Evolutionary conservation across 2,113 vertebrate genomes (phyloP), one percentile per base, ranked within the genome.

Genomic region (Caracal caracal): DNA sequence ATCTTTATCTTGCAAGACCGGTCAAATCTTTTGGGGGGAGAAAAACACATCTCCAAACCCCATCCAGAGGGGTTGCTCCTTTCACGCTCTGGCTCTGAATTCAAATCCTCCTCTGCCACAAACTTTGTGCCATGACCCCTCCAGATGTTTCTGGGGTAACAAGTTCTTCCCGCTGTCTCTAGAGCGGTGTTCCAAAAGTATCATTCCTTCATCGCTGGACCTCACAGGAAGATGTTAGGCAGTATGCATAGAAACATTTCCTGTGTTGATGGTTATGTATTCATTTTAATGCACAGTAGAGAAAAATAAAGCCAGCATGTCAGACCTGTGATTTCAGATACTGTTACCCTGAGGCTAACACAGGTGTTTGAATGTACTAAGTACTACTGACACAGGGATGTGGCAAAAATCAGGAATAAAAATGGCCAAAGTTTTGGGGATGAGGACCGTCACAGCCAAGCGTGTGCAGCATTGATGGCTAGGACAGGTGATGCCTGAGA

Each of bases 201-300:
- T 33, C 43, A 9, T 3, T 24, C 12, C 16, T 53, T 51, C 12
- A 2, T 30, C 2, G 1, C 33, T 0, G 2, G 30, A 13, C 10
- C 24, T 89, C 59, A 35, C 40, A 16, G 22, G 47, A 17, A 6
- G 6, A 13, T 3, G 1, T 30, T 33, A 33, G 16, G 37, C 30
- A 15, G 22, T 24, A 24, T 4, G 10, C 19, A 35, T 79, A 76
- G 53, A 88, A 47, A 56, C 26, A 26, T 24, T 70, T 70, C 53
- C 66, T 7, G 37, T 0, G 0, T 56, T 30, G 49, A n/a, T 16
- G 37, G 22, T 56, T 83, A 40, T 9, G 15, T 1, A 4, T 30
- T 66, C 63, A 68, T 84, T 96, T 84, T 80, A 59, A 79, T 24
- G 10, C 19, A 8, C 6, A 40, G 40, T 33, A 81, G 59, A 30